Evolutionary conservation across 1,140 invertebrate species (phyloP), one percentile per base, ranked within the genome.

Genomic region (Phenacoccus solenopsis): DNA sequence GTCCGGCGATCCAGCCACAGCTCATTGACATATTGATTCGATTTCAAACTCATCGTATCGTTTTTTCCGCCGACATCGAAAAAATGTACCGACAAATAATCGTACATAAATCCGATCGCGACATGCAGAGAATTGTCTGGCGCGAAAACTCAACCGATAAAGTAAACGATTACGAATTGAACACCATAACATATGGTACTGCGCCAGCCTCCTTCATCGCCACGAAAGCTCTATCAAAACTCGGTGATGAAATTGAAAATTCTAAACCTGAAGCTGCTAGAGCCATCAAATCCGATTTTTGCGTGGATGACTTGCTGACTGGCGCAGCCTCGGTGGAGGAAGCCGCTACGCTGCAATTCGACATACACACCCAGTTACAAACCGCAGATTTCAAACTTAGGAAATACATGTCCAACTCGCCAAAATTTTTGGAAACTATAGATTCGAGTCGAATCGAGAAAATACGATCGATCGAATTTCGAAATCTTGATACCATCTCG

Each of bases 161-260:
- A 21, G 56, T 80, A 1, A 74, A 72, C 69, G 74, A 69, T 13
- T 70, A 30, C 21, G 16, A 7, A 10, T 27, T 70, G 21, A 70
- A 5, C n/a, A 56, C 49, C 5, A 72, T 79, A 0, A 78, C 75
- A 9, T 79, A 76, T 71, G 78, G 78, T 25, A 71, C 72, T n/a
- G 73, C 74, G 70, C 69, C 75, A 7, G 76, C 77, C 9, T 74
- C 78, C 0, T 77, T 70, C 72, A 70, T 78, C 1, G 77, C 78
- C 7, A 76, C 75, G 22, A 70, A 73, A 68, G 74, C 73, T 10
- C 59, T 82, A 13, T 75, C 75, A 24, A 35, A 22, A 28, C 13
- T 71, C 0, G 32, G 20, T 0, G 20, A 67, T 1, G 28, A 35
- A 1, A 1, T 13, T 13, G 61, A 13, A 21, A 13, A 13, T n/a